Evolutionary conservation across 2,888 invertebrate genomes (phyloP), one percentile per base, ranked within the genome.

Genomic region (Spisula subtruncata): DNA sequence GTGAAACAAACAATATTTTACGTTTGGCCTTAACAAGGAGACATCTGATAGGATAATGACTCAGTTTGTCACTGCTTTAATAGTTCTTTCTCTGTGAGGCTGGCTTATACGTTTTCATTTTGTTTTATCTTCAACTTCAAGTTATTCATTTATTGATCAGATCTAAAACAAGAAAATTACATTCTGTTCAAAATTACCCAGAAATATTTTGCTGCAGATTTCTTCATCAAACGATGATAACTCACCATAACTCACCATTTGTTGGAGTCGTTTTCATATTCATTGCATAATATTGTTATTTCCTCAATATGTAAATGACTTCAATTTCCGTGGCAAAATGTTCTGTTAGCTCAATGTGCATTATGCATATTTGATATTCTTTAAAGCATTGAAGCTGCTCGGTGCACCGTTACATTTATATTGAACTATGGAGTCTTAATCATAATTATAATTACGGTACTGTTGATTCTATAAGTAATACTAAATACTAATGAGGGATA

Each of bases 111-210:
- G 60, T 66, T 66, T 51, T 25, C 60, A 25, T 66, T 66, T n/a
- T 25, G 60, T 25, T 66, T 66, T 25, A 66, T 66, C 60, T 66
- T 66, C 41, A 14, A 60, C 25, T 66, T n/a, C 60, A n/a, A 66
- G 60, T 66, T 66, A 66, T 66, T 66, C 25, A 66, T 66, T 66
- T 66, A 66, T 66, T 66, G 60, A 66, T 66, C 60, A 25, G 1
- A 25, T 66, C 12, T 66, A n/a, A 66, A 66, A 25, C 60, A 25
- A 66, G 60, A 66, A 66, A 51, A n/a, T 66, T n/a, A n/a, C 60
- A 66, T 66, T 66, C 60, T 66, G 25, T 25, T 66, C 12, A 66
- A 66, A 66, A 41, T n/a, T n/a, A n/a, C 41, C 60, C 10, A 66
- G 60, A 66, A 66, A 66, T 20, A 66, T 25, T 66, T 66, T 4